Base-by-base conservation (phyloP, 2,797 vertebrate species). In the Onychomys arenicola region DNA sequence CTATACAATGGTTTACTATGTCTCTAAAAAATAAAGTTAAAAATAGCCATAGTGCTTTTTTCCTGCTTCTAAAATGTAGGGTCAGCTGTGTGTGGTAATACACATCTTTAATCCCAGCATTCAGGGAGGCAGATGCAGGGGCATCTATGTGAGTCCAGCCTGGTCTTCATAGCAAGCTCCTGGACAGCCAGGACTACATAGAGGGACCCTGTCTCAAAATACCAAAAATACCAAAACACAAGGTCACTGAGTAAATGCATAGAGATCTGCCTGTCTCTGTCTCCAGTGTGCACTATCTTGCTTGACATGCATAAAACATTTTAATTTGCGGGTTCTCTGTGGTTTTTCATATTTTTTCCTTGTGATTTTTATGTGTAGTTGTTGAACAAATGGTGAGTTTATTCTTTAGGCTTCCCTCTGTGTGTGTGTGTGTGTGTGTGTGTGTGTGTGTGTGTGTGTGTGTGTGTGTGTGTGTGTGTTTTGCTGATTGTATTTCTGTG, bases 311-410 rank as follows among this genome's bases (percentile, higher is more conserved):
- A 61, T 25, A 25, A 25, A 37, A 57, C 37, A 23, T 19, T 16
- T 95, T 52, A 92, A 91, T 91, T 13, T 85, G 1, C 73, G 23
- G n/a, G 7, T 25, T 21, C 25, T 29, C 57, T 73, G 65, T 65
- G 71, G 80, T 75, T 82, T 94, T 73, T 43, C 46, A 49, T 61
- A 75, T 17, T 67, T 82, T 95, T 59, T 80, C 12, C 40, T 89
- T 88, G 32, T 3, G 37, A 90, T 63, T 76, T 94, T 90, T 96
- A 3, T 25, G 61, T 57, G 10, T 6, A 21, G 10, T 86, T 40
- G 34, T 89, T 91, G 69, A 93, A 89, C 40, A 94, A 87, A 87
- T 90, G 77, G 27, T 73, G 59, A 89, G 57, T 67, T 87, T 82
- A 84, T 92, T 46, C 55, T 89, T 94, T 87, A 87, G 40, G 59